phyloP scores from a whole-genome alignment of 2,888 invertebrate species.

The Diaprepes abbreviatus region DNA sequence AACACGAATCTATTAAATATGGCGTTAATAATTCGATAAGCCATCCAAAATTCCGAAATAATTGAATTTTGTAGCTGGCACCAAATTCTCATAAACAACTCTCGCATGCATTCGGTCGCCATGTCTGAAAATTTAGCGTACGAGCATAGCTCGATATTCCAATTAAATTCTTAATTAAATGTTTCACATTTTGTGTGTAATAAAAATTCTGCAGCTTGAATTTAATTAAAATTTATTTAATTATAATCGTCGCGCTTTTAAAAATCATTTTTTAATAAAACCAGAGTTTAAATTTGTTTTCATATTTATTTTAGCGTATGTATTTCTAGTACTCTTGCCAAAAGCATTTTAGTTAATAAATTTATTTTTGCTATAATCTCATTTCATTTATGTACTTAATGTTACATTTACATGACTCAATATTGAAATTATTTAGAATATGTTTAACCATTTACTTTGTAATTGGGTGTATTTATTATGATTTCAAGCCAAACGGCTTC shows the following conservation, averaged over 20 bases:
- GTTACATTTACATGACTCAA: too few species aligned
- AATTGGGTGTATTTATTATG: too few species aligned
- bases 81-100: constrained; percentile 35
- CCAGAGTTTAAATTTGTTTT: not conserved
- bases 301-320: not conserved
- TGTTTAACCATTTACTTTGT: too few species aligned
- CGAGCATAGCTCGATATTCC: constrained; percentile 34
- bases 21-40: constrained; percentile 49
- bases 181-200: constrained; percentile 27
- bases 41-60: constrained; percentile 47
- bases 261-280: not conserved
- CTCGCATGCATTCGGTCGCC: constrained; percentile 19
- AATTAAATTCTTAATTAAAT: constrained; percentile 48
- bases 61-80: constrained; percentile 45
- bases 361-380: too few species aligned
- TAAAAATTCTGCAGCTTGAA: constrained; percentile 31
- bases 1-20: constrained; percentile 38
- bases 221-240: constrained; percentile 29
- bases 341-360: too few species aligned
- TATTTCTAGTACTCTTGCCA: too few species aligned
- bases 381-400: too few species aligned
- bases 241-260: constrained; percentile 22
- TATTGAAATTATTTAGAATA: too few species aligned
- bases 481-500: too few species aligned
- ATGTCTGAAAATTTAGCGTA: constrained; percentile 35